phyloP scores from a whole-genome alignment of 2,113 vertebrate genomes.

The Pelodiscus sinensis region DNA sequence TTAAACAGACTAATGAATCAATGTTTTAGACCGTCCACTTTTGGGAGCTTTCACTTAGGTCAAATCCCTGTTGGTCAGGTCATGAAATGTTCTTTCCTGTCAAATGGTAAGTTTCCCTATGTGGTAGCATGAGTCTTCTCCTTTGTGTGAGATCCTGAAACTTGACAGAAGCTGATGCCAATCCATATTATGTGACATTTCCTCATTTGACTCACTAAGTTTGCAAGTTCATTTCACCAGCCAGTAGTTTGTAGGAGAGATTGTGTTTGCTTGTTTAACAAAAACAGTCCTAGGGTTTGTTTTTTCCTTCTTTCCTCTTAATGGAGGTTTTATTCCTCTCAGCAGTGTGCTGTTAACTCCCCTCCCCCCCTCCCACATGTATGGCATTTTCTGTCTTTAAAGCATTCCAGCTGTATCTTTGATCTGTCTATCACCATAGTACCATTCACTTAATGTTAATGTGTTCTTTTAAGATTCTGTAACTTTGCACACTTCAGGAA shows the following conservation, averaged over 20 bases:
- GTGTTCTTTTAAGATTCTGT: conserved; percentile 18
- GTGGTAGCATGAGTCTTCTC: conserved; percentile 37
- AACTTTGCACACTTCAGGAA: conserved; percentile 54
- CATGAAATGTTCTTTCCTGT: conserved; percentile 65
- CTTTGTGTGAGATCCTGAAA: conserved; percentile 47
- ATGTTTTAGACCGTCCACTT: conserved; percentile 58
- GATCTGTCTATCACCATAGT: conserved; percentile 32
- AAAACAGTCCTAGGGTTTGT: neutral
- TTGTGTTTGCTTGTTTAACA: conserved; percentile 14
- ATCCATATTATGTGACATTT: conserved; percentile 39
- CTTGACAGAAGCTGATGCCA: conserved; percentile 65
- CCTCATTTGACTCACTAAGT: conserved; percentile 12
- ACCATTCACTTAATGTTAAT: conserved; percentile 23
- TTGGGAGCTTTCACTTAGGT: conserved; percentile 66
- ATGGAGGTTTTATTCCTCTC: conserved; percentile 31
- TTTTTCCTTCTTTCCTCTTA: conserved; percentile 40
- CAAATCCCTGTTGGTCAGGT: conserved; percentile 67
- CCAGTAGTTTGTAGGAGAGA: neutral
- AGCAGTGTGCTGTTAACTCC: conserved; percentile 5
- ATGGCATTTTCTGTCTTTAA: conserved; percentile 6
- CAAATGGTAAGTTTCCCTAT: conserved; percentile 47
- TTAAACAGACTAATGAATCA: conserved; percentile 80
- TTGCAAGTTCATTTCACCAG: conserved; percentile 8
- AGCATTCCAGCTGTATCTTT: conserved; percentile 44
- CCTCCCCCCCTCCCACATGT: neutral